These are phyloP conservation scores for Oncorhynchus clarkii DNA, from an alignment of 2,113 vertebrate genomes.

Conservation along the genomic window DNA sequence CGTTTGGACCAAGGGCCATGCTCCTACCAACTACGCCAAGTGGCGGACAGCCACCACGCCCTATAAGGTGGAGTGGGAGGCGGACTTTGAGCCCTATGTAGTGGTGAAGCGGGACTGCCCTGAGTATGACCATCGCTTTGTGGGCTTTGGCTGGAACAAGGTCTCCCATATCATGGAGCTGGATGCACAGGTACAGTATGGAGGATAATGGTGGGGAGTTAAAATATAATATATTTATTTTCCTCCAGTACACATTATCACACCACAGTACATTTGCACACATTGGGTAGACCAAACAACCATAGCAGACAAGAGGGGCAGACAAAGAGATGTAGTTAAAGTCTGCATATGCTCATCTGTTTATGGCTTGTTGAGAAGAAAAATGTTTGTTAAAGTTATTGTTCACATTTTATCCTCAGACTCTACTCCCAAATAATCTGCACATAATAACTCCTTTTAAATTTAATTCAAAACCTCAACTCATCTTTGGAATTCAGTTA, in stretches of 20 bases:
- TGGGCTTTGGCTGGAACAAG: conserved; percentile 98
- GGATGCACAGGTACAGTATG: conserved; percentile 84
- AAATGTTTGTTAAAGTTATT: too few species aligned
- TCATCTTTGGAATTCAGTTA: background rate
- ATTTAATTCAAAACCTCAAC: background rate
- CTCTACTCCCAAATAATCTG: background rate
- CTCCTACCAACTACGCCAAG: conserved; percentile 88
- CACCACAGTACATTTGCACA: background rate
- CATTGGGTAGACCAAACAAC: too few species aligned
- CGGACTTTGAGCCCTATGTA: conserved; percentile 93
- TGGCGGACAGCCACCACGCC: conserved; percentile 89
- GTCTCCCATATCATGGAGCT: conserved; percentile 94
- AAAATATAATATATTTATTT: background rate
- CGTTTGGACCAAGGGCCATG: conserved; percentile 90
- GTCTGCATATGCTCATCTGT: background rate
- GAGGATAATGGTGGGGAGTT: background rate
- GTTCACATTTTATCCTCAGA: background rate
- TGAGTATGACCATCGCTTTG: conserved; percentile 89
- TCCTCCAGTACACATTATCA: background rate
- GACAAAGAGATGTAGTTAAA: too few species aligned
- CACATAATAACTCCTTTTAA: background rate
- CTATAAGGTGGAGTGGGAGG: conserved; percentile 88
- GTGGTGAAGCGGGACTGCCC: conserved; percentile 91
- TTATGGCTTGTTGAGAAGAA: background rate
- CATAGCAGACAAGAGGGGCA: too few species aligned